Evolutionary conservation across 2,888 invertebrate genomes (phyloP).

Genomic region (Hypomecis atomaria): DNA sequence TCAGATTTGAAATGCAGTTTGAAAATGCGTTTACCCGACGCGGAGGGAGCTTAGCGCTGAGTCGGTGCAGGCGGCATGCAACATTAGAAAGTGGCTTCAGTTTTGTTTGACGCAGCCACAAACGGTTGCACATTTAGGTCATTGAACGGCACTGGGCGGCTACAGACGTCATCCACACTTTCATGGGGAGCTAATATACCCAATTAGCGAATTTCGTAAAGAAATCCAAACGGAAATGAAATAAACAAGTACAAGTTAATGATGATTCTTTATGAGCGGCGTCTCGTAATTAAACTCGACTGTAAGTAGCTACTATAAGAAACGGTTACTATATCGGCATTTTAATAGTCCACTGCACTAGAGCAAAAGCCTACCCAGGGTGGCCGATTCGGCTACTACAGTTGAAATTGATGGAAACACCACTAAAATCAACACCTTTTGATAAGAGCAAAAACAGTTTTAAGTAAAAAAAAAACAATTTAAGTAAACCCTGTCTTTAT

Average conservation of each 20-base stretch:
- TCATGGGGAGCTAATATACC: conserved; percentile 18
- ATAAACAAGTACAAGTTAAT: too few relatives aligned
- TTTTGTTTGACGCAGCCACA: conserved; percentile 62
- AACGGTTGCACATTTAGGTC: conserved; percentile 74
- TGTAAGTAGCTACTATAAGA: too few relatives aligned
- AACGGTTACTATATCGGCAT: too few relatives aligned
- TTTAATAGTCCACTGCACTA: too few relatives aligned
- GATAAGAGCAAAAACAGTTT: not conserved
- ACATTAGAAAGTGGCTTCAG: conserved; percentile 76
- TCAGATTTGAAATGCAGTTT: not conserved
- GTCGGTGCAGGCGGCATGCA: conserved; percentile 65
- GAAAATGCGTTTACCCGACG: conserved; percentile 25
- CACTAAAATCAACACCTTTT: not conserved
- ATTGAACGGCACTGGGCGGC: conserved; percentile 54
- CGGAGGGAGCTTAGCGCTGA: conserved; percentile 44
- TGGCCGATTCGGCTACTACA: too few relatives aligned
- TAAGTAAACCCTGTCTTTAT: too few relatives aligned
- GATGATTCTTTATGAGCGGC: too few relatives aligned
- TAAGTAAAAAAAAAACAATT: not conserved
- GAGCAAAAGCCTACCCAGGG: too few relatives aligned
- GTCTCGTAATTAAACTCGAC: too few relatives aligned
- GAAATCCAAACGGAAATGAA: not conserved
- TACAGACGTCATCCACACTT: conserved; percentile 26
- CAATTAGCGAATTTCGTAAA: not conserved
- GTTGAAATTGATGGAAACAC: too few relatives aligned